Base-by-base conservation (phyloP, 37 sponge, comb jelly and placozoan species). In the Lycopodina hypogea region DNA sequence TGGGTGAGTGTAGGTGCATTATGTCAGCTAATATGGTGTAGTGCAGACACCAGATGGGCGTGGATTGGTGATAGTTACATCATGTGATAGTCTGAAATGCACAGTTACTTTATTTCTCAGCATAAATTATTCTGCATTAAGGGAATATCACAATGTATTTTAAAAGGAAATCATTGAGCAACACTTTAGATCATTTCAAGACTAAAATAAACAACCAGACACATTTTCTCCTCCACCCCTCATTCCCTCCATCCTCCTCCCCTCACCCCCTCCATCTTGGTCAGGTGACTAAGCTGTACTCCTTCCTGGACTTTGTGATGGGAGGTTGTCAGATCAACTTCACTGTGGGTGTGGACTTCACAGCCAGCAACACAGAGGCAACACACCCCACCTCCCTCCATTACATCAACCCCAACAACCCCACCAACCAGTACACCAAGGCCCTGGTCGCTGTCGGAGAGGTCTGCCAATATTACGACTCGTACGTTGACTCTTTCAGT, bases 271-370 rank as follows among this genome's bases (percentile, higher is more conserved):
- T 17, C 17, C 61, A 17, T 60, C 61, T 17, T 12, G 8, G 8
- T 45, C 59, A 86, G 89, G 77, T 85, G 0, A 79, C 75, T 21
- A 78, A 72, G 68, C 36, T 78, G 18, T 86, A 95, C 80, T 84
- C 96, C 18, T 95, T 95, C 90, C 79, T 95, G 30, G 96, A 95
- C 39, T 95, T 87, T 77, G 80, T 95, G 63, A 81, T 92, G 78
- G 96, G 88, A 22, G 96, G 96, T 7, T 86, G 90, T 30, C 90
- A 92, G 77, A 83, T 95, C 53, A 95, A 92, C 79, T 95, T 92
- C 71, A 92, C 93, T 37, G 88, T 95, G 3, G 96, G 88, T 12
- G 68, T 95, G 8, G 96, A 95, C 80, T 95, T 95, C 86, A 95
- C 96, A 0, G 96, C 80, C 7, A 86, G 87, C 69, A 95, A 95